phyloP scores from a whole-genome alignment of 2,113 vertebrate genomes.

The Marmota flaviventris region DNA sequence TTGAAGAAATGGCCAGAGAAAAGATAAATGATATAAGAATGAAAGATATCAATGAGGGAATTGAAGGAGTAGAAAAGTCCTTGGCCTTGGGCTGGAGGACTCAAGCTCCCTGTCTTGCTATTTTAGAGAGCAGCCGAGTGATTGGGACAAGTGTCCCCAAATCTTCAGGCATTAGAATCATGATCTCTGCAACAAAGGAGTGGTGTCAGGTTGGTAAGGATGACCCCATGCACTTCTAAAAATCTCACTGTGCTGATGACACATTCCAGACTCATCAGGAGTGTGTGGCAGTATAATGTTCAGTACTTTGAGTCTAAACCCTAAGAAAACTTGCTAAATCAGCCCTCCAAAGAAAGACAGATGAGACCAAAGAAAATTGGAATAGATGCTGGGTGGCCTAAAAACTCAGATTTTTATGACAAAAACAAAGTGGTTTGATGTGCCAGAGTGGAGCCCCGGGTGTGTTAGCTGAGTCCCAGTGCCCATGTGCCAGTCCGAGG shows the following conservation, averaged over 20 bases:
- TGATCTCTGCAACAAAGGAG: neutral
- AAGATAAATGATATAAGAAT: neutral
- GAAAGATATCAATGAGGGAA: neutral
- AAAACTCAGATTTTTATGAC: neutral
- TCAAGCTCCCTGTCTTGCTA: neutral
- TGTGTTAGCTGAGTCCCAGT: neutral
- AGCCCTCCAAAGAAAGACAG: neutral
- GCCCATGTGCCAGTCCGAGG: neutral
- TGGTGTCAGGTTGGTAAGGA: neutral
- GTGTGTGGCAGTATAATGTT: neutral
- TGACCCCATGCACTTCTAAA: neutral
- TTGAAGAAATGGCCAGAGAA: constrained; percentile 10
- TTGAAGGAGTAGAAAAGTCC: neutral
- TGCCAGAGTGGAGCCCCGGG: neutral
- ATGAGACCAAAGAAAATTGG: neutral
- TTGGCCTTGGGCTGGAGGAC: neutral
- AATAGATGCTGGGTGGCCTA: neutral
- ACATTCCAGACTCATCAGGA: neutral
- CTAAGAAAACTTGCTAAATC: neutral
- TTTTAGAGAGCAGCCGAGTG: neutral
- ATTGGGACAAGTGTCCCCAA: neutral
- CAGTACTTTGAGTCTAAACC: neutral
- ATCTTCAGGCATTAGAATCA: neutral
- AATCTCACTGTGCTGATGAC: neutral
- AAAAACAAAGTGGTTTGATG: neutral